phyloP scores from a whole-genome alignment of 2,797 vertebrate genomes.

The Clamator glandarius region DNA sequence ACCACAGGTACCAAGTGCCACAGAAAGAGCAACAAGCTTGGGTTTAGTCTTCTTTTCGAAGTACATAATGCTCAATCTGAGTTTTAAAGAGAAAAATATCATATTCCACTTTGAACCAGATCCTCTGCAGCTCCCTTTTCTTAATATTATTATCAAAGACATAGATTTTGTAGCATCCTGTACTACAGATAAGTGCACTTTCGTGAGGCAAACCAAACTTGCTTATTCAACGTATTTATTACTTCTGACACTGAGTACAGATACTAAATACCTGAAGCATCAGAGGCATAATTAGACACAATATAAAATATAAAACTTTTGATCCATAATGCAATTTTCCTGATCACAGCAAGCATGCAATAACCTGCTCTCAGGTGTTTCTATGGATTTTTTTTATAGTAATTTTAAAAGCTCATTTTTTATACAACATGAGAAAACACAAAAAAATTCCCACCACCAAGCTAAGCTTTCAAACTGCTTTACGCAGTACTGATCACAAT shows the following conservation, averaged over 20 bases:
- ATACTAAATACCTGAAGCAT: neutral
- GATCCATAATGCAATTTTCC: neutral
- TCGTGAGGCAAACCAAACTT: neutral
- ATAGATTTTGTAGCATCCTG: neutral
- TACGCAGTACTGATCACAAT: neutral
- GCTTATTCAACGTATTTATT: neutral
- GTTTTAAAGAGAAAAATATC: neutral
- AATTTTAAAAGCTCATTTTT: neutral
- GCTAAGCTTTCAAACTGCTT: neutral
- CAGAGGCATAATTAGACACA: neutral
- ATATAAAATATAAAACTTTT: neutral
- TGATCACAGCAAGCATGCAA: neutral
- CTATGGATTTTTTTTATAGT: neutral
- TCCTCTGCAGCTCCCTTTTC: neutral
- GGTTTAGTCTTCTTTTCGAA: neutral
- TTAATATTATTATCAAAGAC: neutral
- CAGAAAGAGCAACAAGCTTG: neutral
- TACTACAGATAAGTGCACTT: neutral
- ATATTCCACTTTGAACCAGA: neutral
- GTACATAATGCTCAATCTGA: neutral
- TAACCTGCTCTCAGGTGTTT: neutral
- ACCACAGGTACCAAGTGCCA: neutral
- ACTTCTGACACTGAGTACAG: neutral
- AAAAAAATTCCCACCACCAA: neutral
- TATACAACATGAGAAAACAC: neutral